Conservation (phyloP, 2,888 invertebrate species). For the Ethmia dodecea region DNA sequence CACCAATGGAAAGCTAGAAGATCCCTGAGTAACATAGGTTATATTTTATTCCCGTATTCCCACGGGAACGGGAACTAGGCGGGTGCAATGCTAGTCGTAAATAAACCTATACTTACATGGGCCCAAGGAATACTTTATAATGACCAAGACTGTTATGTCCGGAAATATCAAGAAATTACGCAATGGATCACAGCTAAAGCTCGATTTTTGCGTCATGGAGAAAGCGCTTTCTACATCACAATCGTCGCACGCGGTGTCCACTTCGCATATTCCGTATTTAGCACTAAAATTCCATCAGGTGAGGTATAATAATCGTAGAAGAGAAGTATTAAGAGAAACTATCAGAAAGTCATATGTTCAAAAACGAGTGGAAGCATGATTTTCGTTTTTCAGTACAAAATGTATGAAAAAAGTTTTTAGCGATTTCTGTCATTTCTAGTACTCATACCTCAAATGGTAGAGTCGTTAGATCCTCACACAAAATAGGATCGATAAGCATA, state of each 20-base stretch:
- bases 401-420: neutral
- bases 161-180: neutral
- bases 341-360: neutral
- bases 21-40: no score
- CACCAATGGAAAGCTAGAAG: no score
- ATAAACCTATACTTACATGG: neutral
- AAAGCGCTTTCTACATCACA: slow-evolving; percentile 8
- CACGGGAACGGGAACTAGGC: neutral
- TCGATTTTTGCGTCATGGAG: slow-evolving; percentile 2
- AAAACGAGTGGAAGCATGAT: neutral
- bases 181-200: neutral
- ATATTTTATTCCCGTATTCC: no score
- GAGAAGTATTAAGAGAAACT: neutral
- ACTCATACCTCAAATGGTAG: no score
- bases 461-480: no score
- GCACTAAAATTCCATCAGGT: neutral
- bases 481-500: no score
- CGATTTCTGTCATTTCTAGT: no score
- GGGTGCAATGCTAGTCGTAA: neutral
- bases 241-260: slow-evolving; percentile 17
- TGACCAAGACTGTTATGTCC: neutral
- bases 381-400: neutral
- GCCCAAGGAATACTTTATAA: neutral
- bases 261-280: neutral
- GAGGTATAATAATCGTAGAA: neutral